These are phyloP conservation scores for Laupala kohalensis DNA, from an alignment of 1,140 invertebrate genomes.

Conservation along the genomic window DNA sequence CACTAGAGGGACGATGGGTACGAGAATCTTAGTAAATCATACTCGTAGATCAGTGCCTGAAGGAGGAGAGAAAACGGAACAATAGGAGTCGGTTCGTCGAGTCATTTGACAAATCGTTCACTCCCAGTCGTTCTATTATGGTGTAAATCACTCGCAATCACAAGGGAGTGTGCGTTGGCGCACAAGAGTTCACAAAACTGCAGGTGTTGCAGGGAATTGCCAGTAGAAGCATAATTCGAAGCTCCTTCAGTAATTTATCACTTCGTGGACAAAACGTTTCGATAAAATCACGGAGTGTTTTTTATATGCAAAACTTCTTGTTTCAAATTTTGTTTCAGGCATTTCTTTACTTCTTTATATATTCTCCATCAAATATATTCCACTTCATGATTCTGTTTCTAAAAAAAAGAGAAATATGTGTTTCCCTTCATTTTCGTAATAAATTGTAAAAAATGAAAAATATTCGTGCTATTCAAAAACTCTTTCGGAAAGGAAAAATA, in stretches of 20 bases:
- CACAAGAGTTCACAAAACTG: neutral
- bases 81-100: neutral
- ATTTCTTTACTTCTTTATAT: too few relatives aligned
- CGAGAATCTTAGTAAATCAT: too few relatives aligned
- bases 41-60: neutral
- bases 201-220: neutral
- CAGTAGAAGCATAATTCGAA: neutral
- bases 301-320: too few relatives aligned
- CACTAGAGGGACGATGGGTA: neutral
- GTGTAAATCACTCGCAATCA: neutral
- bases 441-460: too few relatives aligned
- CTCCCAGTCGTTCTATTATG: neutral
- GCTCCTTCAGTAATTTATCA: neutral
- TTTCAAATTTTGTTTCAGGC: too few relatives aligned
- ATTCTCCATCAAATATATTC: too few relatives aligned
- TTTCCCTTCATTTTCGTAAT: too few relatives aligned
- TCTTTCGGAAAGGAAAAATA: too few relatives aligned
- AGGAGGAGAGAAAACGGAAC: neutral
- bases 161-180: neutral
- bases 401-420: too few relatives aligned
- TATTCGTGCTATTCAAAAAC: too few relatives aligned
- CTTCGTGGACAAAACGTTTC: neutral
- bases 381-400: too few relatives aligned
- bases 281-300: too few relatives aligned
- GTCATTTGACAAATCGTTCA: neutral